Evolutionary conservation across 2,888 invertebrate species (phyloP), one percentile per base, ranked within the genome.

Genomic region (Saturnia japonica): DNA sequence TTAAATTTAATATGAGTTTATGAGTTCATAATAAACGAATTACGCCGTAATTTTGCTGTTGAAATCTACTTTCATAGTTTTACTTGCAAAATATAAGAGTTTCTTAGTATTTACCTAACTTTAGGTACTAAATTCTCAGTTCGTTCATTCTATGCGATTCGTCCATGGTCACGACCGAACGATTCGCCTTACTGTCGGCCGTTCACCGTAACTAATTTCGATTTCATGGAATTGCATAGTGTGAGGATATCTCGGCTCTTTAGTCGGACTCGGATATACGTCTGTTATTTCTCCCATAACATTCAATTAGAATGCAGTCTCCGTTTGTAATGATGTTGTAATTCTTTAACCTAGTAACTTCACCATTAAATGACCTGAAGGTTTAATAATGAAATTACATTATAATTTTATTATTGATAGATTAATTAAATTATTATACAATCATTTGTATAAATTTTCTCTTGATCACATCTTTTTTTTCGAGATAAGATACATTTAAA

Each of bases 121-220:
- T 64, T 64, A 64, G 64, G 64, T 64, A 40, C n/a, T n/a, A 16
- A 57, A 64, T 45, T 47, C 16, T 47, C 62, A 45, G 68, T 64
- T 71, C 68, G 25, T 68, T 68, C 28, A 45, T 71, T 64, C 47
- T 51, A 47, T 64, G 67, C 60, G 62, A 62, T 68, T 22, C 67
- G 54, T 82, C 80, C 85, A 86, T 83, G 88, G 88, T 88, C 88
- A 88, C 87, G 88, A 85, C 76, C 79, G 72, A 68, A 57, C 72
- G 74, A 76, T 74, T 78, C 73, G 74, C 74, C 75, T 75, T 76
- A 75, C 70, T 82, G 81, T 81, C 83, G 89, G 86, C 83, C 88
- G 79, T 88, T 90, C 89, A 90, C 89, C 89, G 87, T 81, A 81
- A 77, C 85, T 77, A 84, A 87, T 84, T 77, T 68, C 45, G 74